phyloP scores from a whole-genome alignment of 2,797 vertebrate genomes.

The Clarias laeviceps region DNA sequence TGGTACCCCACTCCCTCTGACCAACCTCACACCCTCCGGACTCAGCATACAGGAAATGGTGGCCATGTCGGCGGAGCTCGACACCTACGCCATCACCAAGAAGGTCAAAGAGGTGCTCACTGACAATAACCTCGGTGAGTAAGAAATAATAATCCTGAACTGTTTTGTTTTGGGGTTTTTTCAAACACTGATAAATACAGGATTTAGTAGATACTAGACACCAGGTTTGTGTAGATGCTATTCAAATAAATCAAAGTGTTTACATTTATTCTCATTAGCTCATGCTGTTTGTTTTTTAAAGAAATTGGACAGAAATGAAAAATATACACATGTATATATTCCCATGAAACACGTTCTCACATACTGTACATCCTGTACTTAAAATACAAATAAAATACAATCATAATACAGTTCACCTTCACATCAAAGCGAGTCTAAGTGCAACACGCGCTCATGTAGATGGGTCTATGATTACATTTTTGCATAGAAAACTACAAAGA shows the following conservation, averaged over 20 bases:
- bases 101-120: slow-evolving; percentile 91
- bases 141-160: background rate
- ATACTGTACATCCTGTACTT: background rate
- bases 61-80: slow-evolving; percentile 88
- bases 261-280: background rate
- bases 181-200: background rate
- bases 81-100: slow-evolving; percentile 90
- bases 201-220: background rate
- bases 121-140: slow-evolving; percentile 88
- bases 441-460: background rate
- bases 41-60: slow-evolving; percentile 90
- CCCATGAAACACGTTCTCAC: background rate
- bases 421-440: background rate
- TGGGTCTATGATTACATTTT: background rate
- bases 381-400: background rate
- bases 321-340: too few relatives aligned
- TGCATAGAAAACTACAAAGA: background rate
- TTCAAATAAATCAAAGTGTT: background rate
- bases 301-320: background rate
- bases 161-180: background rate
- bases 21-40: slow-evolving; percentile 79
- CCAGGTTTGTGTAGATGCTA: background rate
- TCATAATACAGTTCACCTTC: background rate
- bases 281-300: background rate
- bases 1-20: slow-evolving; percentile 75